Percentiles rank a stretch among this genome's conserved stretches.
These are phyloP conservation scores for Drosophila incognita DNA, from an alignment of 2,888 invertebrate genomes.

Conservation along the genomic window DNA sequence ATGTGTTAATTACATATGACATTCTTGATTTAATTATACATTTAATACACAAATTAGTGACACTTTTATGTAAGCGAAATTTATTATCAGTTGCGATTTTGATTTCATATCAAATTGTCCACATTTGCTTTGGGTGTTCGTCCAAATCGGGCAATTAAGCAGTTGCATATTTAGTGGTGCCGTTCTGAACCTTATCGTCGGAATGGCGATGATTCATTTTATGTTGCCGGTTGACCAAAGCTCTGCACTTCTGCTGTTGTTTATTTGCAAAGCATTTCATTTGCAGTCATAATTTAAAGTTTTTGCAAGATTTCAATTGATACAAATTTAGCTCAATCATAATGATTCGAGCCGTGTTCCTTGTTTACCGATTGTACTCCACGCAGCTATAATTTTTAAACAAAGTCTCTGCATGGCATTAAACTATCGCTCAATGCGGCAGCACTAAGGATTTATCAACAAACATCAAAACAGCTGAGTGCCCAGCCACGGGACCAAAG, in stretches of 20 bases:
- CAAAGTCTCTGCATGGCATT: background rate
- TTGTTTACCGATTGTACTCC: background rate
- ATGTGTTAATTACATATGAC: conserved; percentile 66
- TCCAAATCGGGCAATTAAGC: background rate
- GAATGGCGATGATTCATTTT: conserved; percentile 25
- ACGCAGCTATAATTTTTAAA: conserved; percentile 4
- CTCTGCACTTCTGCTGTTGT: conserved; percentile 10
- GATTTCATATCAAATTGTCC: conserved; percentile 41
- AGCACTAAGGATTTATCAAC: conserved; percentile 43
- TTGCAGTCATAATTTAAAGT: conserved; percentile 35
- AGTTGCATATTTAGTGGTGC: conserved; percentile 5
- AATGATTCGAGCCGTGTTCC: background rate
- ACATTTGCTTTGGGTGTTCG: conserved; percentile 16
- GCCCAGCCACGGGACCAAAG: conserved; percentile 7
- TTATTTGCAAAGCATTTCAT: conserved; percentile 9
- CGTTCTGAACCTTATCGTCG: conserved; percentile 4
- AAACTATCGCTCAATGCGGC: conserved; percentile 42
- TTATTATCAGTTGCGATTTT: conserved; percentile 46
- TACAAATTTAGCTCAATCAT: conserved; percentile 56
- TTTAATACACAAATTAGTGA: conserved; percentile 61
- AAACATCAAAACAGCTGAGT: conserved; percentile 56
- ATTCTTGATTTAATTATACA: conserved; percentile 62
- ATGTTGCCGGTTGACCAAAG: conserved; percentile 25
- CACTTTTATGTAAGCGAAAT: conserved; percentile 54
- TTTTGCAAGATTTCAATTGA: conserved; percentile 53